Percentiles rank a stretch among this genome's conserved stretches.
phyloP scores from a whole-genome alignment of 2,797 vertebrate genomes.

The Ptychadena robeensis region DNA sequence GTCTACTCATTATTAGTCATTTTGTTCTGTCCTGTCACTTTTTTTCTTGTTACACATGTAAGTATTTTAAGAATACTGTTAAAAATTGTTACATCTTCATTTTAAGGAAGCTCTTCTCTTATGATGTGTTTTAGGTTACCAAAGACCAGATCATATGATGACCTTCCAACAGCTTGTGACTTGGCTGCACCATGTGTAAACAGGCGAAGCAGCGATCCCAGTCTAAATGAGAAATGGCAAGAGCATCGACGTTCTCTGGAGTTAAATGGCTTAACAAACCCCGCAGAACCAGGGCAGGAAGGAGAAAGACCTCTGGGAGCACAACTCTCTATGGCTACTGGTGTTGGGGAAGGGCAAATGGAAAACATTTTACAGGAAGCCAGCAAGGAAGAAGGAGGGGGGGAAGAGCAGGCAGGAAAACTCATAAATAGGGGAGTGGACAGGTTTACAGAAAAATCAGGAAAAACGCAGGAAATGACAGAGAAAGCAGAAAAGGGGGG shows the following conservation, averaged over 20 bases:
- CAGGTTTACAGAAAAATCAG: slow-evolving; percentile 34
- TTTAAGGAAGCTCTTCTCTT: not conserved
- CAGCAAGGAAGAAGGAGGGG: slow-evolving; percentile 82
- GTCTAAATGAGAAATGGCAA: slow-evolving; percentile 97
- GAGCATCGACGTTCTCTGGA: slow-evolving; percentile 94
- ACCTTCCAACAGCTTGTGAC: slow-evolving; percentile 90
- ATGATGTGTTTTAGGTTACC: slow-evolving; percentile 79
- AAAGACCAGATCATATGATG: slow-evolving; percentile 97
- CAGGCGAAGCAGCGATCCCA: slow-evolving; percentile 95
- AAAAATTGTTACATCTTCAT: not conserved
- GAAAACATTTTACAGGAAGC: slow-evolving; percentile 96
- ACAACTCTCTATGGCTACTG: slow-evolving; percentile 87
- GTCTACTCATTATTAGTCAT: no score
- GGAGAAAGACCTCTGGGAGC: slow-evolving; percentile 71
- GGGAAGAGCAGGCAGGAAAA: slow-evolving; percentile 67
- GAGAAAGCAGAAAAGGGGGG: not conserved
- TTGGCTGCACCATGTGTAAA: slow-evolving; percentile 81
- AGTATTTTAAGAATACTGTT: not conserved
- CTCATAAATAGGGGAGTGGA: slow-evolving; percentile 43
- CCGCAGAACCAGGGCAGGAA: slow-evolving; percentile 74
- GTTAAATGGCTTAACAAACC: slow-evolving; percentile 80
- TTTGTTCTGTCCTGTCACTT: no score
- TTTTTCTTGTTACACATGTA: no score
- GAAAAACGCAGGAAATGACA: slow-evolving; percentile 62
- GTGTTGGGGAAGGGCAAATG: slow-evolving; percentile 90